Evolutionary conservation across 2,888 invertebrate genomes (phyloP).

Genomic region (Cryptophagus acutangulus): DNA sequence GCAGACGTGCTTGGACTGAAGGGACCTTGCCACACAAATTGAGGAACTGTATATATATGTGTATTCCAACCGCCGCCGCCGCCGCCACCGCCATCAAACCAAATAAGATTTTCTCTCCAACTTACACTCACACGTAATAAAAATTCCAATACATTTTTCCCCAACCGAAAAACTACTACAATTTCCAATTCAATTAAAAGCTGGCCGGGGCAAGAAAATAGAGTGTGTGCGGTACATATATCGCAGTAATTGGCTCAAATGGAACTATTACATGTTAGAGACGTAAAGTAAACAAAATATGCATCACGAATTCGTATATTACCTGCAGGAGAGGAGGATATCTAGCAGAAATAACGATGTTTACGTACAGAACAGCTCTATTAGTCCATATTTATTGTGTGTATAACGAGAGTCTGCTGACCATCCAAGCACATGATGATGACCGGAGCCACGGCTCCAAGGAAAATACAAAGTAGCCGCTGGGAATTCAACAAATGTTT

Average conservation of each 20-base stretch:
- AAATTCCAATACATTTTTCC: too few relatives aligned
- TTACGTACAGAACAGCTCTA: constrained; percentile 45
- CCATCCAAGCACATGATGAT: constrained; percentile 40
- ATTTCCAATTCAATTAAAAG: too few relatives aligned
- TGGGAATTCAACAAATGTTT: constrained; percentile 41
- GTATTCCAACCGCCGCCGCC: constrained; percentile 23
- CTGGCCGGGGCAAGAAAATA: too few relatives aligned
- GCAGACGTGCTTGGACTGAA: constrained; percentile 43
- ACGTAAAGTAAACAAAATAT: too few relatives aligned
- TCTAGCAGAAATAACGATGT: constrained; percentile 46
- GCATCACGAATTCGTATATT: too few relatives aligned
- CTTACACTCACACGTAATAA: constrained; percentile 4
- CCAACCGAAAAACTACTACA: too few relatives aligned
- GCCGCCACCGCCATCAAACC: constrained; percentile 22
- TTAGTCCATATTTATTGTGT: constrained; percentile 47
- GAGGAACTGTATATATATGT: too few relatives aligned
- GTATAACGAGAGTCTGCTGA: constrained; percentile 40
- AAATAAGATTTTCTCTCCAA: constrained; percentile 28
- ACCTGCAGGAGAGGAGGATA: constrained; percentile 34
- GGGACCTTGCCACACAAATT: constrained; percentile 30
- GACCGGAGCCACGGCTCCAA: constrained; percentile 35
- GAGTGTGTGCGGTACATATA: too few relatives aligned
- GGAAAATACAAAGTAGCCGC: constrained; percentile 39
- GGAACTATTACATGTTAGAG: too few relatives aligned
- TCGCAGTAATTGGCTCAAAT: too few relatives aligned